These are phyloP conservation scores for Saxicola maurus DNA, from an alignment of 2,797 vertebrate genomes.

Conservation along the genomic window DNA sequence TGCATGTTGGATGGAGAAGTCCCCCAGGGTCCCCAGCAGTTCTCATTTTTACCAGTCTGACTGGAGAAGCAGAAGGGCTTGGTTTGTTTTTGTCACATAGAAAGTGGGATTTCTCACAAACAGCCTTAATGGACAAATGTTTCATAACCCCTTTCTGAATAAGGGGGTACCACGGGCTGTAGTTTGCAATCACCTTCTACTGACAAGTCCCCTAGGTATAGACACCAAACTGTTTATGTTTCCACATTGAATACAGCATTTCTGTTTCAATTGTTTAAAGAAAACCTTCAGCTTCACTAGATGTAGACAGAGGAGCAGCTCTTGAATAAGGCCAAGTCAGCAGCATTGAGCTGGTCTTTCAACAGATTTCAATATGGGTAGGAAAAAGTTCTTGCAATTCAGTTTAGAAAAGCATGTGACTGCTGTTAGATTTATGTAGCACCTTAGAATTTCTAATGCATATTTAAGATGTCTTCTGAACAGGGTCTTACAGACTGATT, in stretches of 20 bases:
- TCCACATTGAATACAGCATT: neutral
- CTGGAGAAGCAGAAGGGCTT: neutral
- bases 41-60: neutral
- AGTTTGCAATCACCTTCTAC: neutral
- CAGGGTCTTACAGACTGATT: neutral
- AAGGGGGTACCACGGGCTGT: neutral
- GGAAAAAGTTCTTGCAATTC: neutral
- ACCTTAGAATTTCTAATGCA: neutral
- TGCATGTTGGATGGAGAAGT: accelerated
- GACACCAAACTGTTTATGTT: neutral
- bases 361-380: neutral
- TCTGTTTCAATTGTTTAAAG: neutral
- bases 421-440: neutral
- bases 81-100: neutral
- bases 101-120: neutral
- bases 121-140: neutral
- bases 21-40: neutral
- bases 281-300: neutral
- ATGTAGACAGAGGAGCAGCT: neutral
- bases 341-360: neutral
- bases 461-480: neutral
- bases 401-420: neutral
- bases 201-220: neutral
- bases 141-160: neutral
- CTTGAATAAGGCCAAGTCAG: neutral